phyloP scores from a whole-genome alignment of 1,140 invertebrate species.

The Anthonomus grandis region DNA sequence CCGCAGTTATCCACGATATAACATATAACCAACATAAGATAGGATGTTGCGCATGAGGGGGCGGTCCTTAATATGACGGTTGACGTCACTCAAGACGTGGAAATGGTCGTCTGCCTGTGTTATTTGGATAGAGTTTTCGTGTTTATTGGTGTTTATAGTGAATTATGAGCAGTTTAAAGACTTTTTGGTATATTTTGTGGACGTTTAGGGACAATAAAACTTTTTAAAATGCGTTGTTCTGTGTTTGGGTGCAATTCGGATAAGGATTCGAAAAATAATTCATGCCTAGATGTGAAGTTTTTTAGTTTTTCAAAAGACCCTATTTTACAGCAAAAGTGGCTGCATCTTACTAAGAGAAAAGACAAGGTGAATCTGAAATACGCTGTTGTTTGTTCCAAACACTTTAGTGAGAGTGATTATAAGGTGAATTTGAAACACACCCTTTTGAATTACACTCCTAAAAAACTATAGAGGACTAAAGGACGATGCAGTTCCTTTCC shows the following conservation, averaged over 20 bases:
- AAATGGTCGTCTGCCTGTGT: too few relatives aligned
- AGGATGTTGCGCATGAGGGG: neutral
- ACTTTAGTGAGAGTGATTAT: constrained; percentile 17
- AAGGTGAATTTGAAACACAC: constrained; percentile 18
- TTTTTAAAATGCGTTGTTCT: constrained; percentile 22
- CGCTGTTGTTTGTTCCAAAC: constrained; percentile 18
- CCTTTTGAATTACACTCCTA: constrained; percentile 6
- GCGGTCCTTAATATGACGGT: neutral
- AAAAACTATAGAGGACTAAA: constrained; percentile 24
- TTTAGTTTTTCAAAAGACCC: constrained; percentile 11
- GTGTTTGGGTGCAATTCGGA: constrained; percentile 21
- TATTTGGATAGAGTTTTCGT: neutral
- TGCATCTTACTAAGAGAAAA: constrained; percentile 10
- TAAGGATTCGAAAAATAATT: constrained; percentile 19
- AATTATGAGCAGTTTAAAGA: neutral
- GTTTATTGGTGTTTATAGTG: neutral
- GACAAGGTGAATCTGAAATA: constrained; percentile 20
- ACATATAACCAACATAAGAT: neutral
- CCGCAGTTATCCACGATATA: neutral
- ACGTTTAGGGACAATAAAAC: neutral
- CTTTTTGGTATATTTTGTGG: too few relatives aligned
- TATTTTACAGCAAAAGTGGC: neutral
- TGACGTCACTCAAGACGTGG: neutral
- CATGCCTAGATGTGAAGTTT: constrained; percentile 8
- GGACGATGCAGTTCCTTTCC: constrained; percentile 13